Evolutionary conservation across 2,113 vertebrate genomes (phyloP), one percentile per base, ranked within the genome.

Genomic region (Tinamus guttatus): DNA sequence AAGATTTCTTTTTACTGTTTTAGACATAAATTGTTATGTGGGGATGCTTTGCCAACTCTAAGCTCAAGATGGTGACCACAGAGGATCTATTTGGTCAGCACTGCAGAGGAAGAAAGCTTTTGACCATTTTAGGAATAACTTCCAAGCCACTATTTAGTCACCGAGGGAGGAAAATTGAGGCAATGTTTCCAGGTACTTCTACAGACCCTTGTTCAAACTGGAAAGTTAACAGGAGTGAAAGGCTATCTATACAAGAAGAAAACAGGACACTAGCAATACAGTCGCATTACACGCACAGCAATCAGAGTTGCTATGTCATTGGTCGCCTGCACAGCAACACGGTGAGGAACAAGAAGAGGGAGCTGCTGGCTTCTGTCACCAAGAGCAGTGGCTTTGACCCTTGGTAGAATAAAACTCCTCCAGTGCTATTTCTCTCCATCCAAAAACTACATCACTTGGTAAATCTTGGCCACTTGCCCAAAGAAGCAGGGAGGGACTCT

Each of bases 11-110:
- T 88, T 51, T 62, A 32, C 4, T 4, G 63, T 70, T 70, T 67
- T 1, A 20, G 21, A 9, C 5, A 36, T 27, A 45, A 68, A 59
- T 70, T 85, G 1, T 0, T 16, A 20, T 1, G 4, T 1, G 5
- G 22, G 32, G 2, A 0, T 56, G 89, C 81, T 93, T 82, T 60
- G 34, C 63, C 25, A 19, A 78, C 21, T 83, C 49, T 59, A 49
- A 83, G n/a, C 16, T 60, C 38, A 11, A 54, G 40, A 32, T 32
- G 34, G 75, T 20, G 11, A 19, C 17, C 40, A 47, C 41, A 38
- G 30, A 58, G 49, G 19, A 3, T 59, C 75, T 74, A 77, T 64
- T 68, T 68, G 27, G 19, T 41, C 8, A 80, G 68, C 10, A 63
- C 0, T 8, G 8, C 1, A 0, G 1, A 65, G 41, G 47, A 56